These are phyloP conservation scores for Troides aeacus DNA, from an alignment of 2,888 invertebrate genomes.

Conservation along the genomic window DNA sequence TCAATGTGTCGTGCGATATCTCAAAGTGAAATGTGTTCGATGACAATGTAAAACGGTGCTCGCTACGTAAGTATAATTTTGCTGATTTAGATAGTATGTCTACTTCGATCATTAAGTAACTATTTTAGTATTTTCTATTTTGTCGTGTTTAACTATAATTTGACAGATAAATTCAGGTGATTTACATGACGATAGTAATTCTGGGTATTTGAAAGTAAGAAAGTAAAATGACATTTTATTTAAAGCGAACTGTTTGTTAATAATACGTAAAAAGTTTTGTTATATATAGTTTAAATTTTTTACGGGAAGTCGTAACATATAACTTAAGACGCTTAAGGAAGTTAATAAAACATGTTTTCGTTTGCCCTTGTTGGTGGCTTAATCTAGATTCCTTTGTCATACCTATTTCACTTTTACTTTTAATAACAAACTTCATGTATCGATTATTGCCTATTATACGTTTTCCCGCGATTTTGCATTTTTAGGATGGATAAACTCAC, in stretches of 20 bases:
- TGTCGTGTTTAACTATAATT: constrained; percentile 48
- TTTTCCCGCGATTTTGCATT: constrained; percentile 52
- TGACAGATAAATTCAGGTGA: constrained; percentile 43
- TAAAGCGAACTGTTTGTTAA: constrained; percentile 56
- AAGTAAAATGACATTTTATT: constrained; percentile 62
- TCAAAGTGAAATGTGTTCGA: constrained; percentile 72
- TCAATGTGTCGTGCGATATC: constrained; percentile 56
- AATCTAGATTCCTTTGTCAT: constrained; percentile 75
- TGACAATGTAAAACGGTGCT: constrained; percentile 74
- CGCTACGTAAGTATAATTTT: constrained; percentile 72
- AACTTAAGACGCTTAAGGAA: constrained; percentile 37
- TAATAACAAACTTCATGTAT: constrained; percentile 43
- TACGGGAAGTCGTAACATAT: constrained; percentile 48
- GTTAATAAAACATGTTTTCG: constrained; percentile 61
- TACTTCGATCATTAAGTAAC: constrained; percentile 33
- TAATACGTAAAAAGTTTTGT: constrained; percentile 53
- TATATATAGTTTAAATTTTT: constrained; percentile 29
- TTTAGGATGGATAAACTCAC: constrained; percentile 42
- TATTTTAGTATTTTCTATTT: constrained; percentile 38
- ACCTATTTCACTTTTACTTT: constrained; percentile 72
- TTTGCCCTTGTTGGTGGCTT: constrained; percentile 74
- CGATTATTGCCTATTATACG: constrained; percentile 36
- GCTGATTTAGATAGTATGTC: constrained; percentile 45
- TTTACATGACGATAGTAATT: constrained; percentile 41
- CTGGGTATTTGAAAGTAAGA: constrained; percentile 31